Base-by-base conservation (phyloP, 1,140 invertebrate species). In the Calycopis cecrops region DNA sequence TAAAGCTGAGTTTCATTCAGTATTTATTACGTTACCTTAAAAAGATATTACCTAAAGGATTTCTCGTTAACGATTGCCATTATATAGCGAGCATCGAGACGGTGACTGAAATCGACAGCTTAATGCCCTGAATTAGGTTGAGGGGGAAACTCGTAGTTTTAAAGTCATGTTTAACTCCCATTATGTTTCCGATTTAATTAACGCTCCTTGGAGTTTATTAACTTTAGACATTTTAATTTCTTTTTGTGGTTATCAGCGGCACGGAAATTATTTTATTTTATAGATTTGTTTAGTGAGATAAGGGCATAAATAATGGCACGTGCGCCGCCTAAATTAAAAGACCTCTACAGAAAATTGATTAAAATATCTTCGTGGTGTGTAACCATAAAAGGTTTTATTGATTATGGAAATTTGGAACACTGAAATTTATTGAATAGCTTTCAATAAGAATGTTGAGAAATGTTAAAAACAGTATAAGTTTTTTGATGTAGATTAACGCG, bases 171-270 rank as follows among this genome's bases (percentile, higher is more conserved):
- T 42, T 53, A 42, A 44, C 52, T 33, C 40, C 52, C 38, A 34
- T 53, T 34, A 44, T 40, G 52, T 53, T 53, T 53, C 52, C 52
- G 38, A 53, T 42, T 42, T 18, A 53, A 34, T 53, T 53, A 53
- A 16, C 28, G 52, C 42, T 14, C 28, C 21, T 53, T 53, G 14
- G 14, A 44, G 14, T 44, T 17, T 44, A 44, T 44, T 44, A 44
- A 17, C 40, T 44, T 40, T 44, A 14, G 12, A 44, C 40, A 9
- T 44, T 44, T 14, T 16, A 16, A 44, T 44, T 44, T 14, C 38
- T 44, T 28, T 28, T 28, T 28, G 6, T 28, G 2, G 6, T 6
- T 3, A 28, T 28, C 21, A 28, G n/a, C 6, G 6, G 21, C 21
- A 28, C 6, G 21, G 21, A 28, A 44, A 44, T 16, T 9, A 44